A percentile compares a stretch with the other conserved stretches of the same genome.
These are phyloP conservation scores for Pseudoips prasinana DNA, from an alignment of 2,888 invertebrate genomes.

Conservation along the genomic window DNA sequence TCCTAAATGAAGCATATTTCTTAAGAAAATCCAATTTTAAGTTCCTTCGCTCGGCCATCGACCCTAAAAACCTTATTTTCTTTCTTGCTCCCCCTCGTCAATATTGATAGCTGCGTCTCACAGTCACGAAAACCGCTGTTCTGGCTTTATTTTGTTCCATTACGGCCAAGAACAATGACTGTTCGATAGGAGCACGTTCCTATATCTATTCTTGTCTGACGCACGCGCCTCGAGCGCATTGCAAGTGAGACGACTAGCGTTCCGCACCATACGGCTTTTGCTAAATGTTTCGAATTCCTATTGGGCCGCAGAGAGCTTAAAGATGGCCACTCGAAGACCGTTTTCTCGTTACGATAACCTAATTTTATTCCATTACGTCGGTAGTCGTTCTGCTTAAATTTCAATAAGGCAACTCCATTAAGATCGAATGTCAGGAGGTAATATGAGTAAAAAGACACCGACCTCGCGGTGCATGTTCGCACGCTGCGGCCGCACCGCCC, in stretches of 20 bases:
- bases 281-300: constrained; percentile 74
- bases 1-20: constrained; percentile 67
- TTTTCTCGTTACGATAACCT: constrained; percentile 79
- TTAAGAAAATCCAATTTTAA: constrained; percentile 73
- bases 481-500: constrained; percentile 42
- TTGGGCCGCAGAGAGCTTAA: constrained; percentile 72
- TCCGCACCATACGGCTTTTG: constrained; percentile 38
- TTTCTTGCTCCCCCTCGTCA: constrained; percentile 54
- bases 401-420: constrained; percentile 75
- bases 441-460: constrained; percentile 72
- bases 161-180: constrained; percentile 79
- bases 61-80: constrained; percentile 73
- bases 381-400: constrained; percentile 71
- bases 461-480: constrained; percentile 68
- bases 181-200: constrained; percentile 62
- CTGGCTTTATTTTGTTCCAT: constrained; percentile 81
- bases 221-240: constrained; percentile 17
- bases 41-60: constrained; percentile 77
- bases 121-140: constrained; percentile 80
- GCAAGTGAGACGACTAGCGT: constrained; percentile 58
- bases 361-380: constrained; percentile 73
- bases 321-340: constrained; percentile 76
- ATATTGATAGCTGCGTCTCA: constrained; percentile 60
- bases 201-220: constrained; percentile 66
- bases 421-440: constrained; percentile 76